phyloP scores from a whole-genome alignment of 2,113 vertebrate genomes.

The Sylvicapra grimmia region DNA sequence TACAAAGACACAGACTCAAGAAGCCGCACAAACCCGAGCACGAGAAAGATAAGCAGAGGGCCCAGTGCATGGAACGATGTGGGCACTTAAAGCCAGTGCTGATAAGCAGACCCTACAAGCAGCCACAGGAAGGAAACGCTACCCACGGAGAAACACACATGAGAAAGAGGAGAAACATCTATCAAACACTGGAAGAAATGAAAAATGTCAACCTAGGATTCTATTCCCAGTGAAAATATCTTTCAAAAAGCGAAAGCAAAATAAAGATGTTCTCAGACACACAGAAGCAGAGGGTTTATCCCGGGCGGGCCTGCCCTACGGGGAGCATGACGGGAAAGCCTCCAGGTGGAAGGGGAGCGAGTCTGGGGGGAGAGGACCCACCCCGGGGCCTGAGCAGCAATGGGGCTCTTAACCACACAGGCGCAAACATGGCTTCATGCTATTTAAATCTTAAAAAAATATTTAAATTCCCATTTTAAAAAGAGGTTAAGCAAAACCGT shows the following conservation, averaged over 20 bases:
- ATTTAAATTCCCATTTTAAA: background rate
- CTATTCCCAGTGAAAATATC: background rate
- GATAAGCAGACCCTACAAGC: background rate
- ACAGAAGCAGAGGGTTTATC: background rate
- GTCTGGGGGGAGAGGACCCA: too few relatives aligned
- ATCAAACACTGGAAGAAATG: background rate
- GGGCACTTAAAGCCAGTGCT: background rate
- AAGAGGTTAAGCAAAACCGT: background rate
- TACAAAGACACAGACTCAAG: background rate
- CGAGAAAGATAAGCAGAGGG: background rate
- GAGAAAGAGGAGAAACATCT: background rate
- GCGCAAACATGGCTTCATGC: background rate
- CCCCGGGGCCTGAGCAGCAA: fast-evolving
- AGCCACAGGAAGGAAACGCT: too few relatives aligned
- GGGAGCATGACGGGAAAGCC: background rate
- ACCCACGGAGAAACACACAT: fast-evolving
- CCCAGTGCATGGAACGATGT: fast-evolving
- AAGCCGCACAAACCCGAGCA: background rate
- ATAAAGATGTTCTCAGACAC: background rate
- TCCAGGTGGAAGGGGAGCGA: background rate
- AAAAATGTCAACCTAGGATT: background rate
- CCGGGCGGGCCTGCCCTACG: background rate
- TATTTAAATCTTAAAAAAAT: background rate
- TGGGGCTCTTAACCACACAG: fast-evolving
- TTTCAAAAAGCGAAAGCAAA: background rate